Evolutionary conservation across 2,113 vertebrate genomes (phyloP).

Genomic region (Pachypanchax playfairii): DNA sequence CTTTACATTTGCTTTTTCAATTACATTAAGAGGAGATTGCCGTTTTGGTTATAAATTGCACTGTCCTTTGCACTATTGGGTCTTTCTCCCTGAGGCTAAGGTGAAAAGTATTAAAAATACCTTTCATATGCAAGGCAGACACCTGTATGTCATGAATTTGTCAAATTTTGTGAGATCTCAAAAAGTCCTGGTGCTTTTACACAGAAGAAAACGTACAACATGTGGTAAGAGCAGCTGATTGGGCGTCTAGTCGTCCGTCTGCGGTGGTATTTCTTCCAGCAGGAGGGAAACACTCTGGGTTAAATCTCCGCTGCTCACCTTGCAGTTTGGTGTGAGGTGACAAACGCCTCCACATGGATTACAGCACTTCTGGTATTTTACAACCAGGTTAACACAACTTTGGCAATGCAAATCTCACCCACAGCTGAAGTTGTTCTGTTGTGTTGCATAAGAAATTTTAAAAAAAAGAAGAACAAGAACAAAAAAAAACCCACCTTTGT

Average conservation of each 20-base stretch:
- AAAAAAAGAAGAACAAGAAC: too few species aligned
- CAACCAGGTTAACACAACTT: conserved; percentile 59
- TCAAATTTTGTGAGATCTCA: conserved; percentile 16
- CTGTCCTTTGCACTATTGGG: conserved; percentile 33
- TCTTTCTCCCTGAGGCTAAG: conserved; percentile 29
- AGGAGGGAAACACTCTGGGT: conserved; percentile 40
- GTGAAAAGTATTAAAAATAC: too few species aligned
- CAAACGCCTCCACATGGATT: conserved; percentile 70
- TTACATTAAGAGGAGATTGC: conserved; percentile 52
- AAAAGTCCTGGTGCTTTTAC: conserved; percentile 17
- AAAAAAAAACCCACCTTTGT: too few species aligned
- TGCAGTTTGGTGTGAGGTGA: conserved; percentile 69
- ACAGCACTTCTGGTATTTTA: conserved; percentile 73
- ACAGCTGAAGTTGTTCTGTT: conserved; percentile 11
- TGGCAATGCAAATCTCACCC: conserved; percentile 43
- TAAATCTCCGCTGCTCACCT: conserved; percentile 46
- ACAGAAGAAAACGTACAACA: conserved; percentile 27
- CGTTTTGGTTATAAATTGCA: conserved; percentile 50
- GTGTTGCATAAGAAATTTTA: background rate
- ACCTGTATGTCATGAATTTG: conserved; percentile 19
- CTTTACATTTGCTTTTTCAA: conserved; percentile 57
- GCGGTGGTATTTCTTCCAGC: conserved; percentile 51
- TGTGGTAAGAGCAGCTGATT: conserved; percentile 47
- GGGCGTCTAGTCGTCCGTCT: conserved; percentile 28
- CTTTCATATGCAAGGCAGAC: too few species aligned